Conservation (phyloP, 2,113 vertebrate species). For the Vidua macroura region DNA sequence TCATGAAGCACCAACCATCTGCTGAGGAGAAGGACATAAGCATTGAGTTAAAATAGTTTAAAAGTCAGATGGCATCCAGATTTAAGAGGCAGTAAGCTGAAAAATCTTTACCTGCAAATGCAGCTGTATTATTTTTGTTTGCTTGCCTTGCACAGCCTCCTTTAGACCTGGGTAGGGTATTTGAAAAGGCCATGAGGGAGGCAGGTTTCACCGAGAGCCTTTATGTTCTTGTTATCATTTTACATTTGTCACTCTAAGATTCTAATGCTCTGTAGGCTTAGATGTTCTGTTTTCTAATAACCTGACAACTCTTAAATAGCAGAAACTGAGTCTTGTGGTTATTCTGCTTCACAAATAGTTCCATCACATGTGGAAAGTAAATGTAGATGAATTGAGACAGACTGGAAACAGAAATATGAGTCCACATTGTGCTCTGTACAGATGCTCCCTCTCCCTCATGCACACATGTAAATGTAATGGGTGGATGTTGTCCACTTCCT, state of each 20-base stretch:
- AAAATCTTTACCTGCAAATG: not conserved
- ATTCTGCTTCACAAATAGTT: not conserved
- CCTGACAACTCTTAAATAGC: not conserved
- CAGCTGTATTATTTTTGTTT: not conserved
- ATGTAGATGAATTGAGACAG: not conserved
- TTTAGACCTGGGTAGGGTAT: not conserved
- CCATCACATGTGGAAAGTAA: not conserved
- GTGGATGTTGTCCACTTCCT: not conserved
- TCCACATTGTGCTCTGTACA: not conserved
- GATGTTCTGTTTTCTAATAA: not conserved
- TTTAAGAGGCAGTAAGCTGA: not conserved
- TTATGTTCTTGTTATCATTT: not conserved
- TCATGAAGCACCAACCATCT: not conserved
- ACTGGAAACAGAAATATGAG: not conserved
- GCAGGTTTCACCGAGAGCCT: not conserved
- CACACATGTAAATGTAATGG: not conserved
- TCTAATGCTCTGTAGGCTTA: not conserved
- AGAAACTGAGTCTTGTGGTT: not conserved
- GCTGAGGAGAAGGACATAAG: not conserved
- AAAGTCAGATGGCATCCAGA: not conserved
- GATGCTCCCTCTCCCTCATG: not conserved
- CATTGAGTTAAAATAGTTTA: not conserved
- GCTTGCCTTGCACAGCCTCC: not conserved
- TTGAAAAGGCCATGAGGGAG: not conserved
- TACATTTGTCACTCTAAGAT: not conserved